A percentile compares a stretch with the other conserved stretches of the same genome.
phyloP scores from a whole-genome alignment of 1,140 invertebrate genomes.

The Zophobas morio region DNA sequence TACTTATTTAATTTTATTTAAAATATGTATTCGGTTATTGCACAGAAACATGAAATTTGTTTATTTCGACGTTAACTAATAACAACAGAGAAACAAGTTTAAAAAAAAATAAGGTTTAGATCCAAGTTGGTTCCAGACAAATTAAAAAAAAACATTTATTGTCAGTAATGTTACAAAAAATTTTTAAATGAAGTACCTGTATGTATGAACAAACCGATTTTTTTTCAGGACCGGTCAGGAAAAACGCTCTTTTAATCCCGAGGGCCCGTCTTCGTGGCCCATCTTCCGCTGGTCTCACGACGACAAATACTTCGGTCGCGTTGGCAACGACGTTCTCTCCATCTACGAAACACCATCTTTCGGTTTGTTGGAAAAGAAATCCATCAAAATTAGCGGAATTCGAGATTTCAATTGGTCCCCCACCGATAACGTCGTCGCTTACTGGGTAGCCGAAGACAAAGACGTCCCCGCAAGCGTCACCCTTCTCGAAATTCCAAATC shows the following conservation, averaged over 20 bases:
- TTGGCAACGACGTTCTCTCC: conserved; percentile 88
- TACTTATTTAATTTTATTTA: too few relatives aligned
- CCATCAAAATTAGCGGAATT: conserved; percentile 92
- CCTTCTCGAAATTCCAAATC: conserved; percentile 87
- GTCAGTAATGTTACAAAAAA: too few relatives aligned
- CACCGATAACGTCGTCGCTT: conserved; percentile 95
- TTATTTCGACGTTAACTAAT: too few relatives aligned
- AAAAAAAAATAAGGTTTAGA: too few relatives aligned
- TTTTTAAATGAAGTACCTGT: too few relatives aligned
- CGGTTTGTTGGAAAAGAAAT: conserved; percentile 94
- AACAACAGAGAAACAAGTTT: too few relatives aligned
- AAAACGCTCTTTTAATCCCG: conserved; percentile 91
- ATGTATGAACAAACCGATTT: too few relatives aligned
- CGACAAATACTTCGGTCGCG: conserved; percentile 95
- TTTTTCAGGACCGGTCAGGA: conserved; percentile 83
- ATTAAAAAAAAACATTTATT: too few relatives aligned
- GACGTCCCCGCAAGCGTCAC: conserved; percentile 90
- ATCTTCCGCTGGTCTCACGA: conserved; percentile 98
- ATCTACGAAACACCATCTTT: conserved; percentile 98
- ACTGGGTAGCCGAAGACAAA: conserved; percentile 99
- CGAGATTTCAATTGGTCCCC: conserved; percentile 98
- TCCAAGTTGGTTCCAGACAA: too few relatives aligned
- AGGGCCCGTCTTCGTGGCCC: conserved; percentile 89
- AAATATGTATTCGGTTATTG: too few relatives aligned
- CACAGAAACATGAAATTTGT: too few relatives aligned